Conservation (phyloP, 2,113 vertebrate genomes). For the Cryptomyrus ogoouensis region DNA sequence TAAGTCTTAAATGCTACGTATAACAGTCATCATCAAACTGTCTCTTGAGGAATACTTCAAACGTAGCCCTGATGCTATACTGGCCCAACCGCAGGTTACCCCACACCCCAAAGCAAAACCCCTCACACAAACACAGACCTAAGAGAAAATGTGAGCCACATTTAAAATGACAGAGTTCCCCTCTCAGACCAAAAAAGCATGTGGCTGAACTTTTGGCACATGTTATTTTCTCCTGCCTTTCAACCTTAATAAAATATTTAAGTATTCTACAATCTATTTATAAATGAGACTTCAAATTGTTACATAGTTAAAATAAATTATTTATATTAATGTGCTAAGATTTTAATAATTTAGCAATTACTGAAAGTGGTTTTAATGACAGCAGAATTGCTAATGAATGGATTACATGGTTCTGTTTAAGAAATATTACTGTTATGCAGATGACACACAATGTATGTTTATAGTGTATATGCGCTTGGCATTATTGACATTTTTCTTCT, state of each 20-base stretch:
- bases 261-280: background rate
- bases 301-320: background rate
- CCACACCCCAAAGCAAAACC: background rate
- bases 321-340: background rate
- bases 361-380: background rate
- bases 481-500: background rate
- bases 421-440: background rate
- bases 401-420: background rate
- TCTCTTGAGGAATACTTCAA: slow-evolving; percentile 1
- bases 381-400: background rate
- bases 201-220: background rate
- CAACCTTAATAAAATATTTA: background rate
- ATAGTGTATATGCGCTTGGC: background rate
- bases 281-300: background rate
- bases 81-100: background rate
- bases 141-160: background rate
- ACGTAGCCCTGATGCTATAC: background rate
- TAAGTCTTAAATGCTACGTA: slow-evolving; percentile 11
- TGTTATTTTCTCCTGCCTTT: background rate
- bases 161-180: background rate
- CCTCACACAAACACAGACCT: background rate
- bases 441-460: background rate
- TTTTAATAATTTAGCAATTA: background rate
- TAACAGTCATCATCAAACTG: background rate
- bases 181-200: background rate